phyloP scores from a whole-genome alignment of 2,797 vertebrate genomes.

The Pterois miles region DNA sequence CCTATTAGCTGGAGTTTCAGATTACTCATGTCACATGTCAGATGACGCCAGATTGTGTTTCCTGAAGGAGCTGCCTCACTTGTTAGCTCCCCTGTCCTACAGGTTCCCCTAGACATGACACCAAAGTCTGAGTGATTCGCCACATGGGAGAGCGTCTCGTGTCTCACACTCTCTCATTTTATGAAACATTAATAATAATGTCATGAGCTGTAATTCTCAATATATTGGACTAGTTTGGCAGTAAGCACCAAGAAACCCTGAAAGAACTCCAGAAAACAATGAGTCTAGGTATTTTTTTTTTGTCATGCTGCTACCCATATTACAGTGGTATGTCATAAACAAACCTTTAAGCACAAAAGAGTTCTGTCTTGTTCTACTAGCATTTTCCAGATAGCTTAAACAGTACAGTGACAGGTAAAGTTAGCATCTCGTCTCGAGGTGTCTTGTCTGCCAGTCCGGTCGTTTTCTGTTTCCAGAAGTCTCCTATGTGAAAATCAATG shows the following conservation, averaged over 20 bases:
- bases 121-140: constrained; percentile 50
- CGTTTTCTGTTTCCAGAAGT: constrained; percentile 9
- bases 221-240: constrained; percentile 9
- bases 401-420: constrained; percentile 2
- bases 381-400: constrained; percentile 40
- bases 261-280: constrained; percentile 24
- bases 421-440: neutral
- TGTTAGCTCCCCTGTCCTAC: constrained; percentile 21
- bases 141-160: constrained; percentile 44
- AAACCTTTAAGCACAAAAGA: constrained; percentile 40
- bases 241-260: neutral
- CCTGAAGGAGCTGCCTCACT: constrained; percentile 34
- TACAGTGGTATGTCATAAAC: constrained; percentile 36
- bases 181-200: constrained; percentile 30
- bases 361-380: constrained; percentile 16
- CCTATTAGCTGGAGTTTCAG: constrained; percentile 33
- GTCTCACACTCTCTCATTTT: constrained; percentile 12
- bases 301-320: constrained; percentile 12
- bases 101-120: constrained; percentile 41
- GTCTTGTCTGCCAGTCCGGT: too few species aligned
- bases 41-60: constrained; percentile 50
- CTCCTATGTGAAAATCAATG: neutral
- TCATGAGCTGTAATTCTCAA: constrained; percentile 19
- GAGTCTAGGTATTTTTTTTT: constrained; percentile 7
- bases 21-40: constrained; percentile 48